Evolutionary conservation across 2,113 vertebrate species (phyloP).

Genomic region (Lepidothrix coronata): DNA sequence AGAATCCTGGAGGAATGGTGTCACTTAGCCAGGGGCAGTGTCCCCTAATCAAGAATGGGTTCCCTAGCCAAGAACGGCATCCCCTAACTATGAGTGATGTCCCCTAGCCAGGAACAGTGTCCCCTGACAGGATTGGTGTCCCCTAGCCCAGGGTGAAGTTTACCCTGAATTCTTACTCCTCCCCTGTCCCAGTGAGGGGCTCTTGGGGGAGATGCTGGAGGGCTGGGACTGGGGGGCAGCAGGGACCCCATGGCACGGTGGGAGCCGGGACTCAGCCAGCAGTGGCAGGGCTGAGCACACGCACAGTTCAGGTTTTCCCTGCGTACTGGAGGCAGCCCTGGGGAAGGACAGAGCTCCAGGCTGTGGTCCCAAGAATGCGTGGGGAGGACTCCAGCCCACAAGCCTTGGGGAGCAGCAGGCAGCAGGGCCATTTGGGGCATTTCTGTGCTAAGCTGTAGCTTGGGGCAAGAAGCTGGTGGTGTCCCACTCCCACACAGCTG

Average conservation of each 20-base stretch:
- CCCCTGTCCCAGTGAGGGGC: background rate
- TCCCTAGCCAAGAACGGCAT: no score
- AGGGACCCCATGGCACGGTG: accelerated
- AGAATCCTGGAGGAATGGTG: background rate
- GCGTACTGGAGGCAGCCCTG: background rate
- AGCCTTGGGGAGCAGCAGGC: background rate
- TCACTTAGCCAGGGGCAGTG: background rate
- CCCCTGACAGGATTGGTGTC: background rate
- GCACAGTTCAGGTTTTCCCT: accelerated
- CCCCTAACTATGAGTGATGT: background rate
- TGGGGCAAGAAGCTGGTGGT: background rate
- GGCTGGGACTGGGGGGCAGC: background rate
- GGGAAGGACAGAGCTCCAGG: background rate
- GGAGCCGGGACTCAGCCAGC: accelerated
- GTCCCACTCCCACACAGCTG: background rate
- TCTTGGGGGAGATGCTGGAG: background rate
- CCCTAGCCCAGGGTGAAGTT: background rate
- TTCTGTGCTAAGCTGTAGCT: background rate
- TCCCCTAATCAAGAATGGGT: background rate
- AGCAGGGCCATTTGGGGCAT: background rate
- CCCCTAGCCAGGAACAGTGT: background rate
- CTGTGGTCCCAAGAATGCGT: background rate
- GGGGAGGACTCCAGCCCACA: background rate
- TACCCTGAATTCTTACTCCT: background rate
- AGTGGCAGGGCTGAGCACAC: accelerated